Conservation (phyloP, 2,888 invertebrate genomes). For the Cyclophora punctaria region DNA sequence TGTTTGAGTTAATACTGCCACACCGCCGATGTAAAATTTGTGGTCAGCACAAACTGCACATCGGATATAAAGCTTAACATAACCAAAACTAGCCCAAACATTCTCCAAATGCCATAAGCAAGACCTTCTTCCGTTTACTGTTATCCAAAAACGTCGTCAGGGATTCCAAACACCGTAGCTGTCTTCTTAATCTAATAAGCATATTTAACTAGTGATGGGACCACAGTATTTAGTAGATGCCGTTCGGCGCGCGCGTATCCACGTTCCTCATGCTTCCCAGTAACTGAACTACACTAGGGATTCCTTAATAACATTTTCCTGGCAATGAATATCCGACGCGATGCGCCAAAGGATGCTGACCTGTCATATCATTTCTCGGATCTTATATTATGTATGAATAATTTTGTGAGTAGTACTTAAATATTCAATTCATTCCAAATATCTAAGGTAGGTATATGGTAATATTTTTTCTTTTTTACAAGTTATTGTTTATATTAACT, state of each 20-base stretch:
- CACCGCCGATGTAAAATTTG: too few species aligned
- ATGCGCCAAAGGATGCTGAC: slow-evolving; percentile 15
- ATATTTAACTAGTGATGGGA: background rate
- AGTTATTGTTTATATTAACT: background rate
- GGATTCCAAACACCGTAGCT: background rate
- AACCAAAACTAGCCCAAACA: too few species aligned
- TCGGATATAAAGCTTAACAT: too few species aligned
- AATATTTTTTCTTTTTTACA: background rate
- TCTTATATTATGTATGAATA: too few species aligned
- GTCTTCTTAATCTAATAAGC: background rate
- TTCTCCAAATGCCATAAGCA: background rate
- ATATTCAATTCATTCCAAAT: too few species aligned
- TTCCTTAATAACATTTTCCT: slow-evolving; percentile 27
- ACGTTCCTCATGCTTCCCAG: slow-evolving; percentile 17
- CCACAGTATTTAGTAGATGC: slow-evolving; percentile 2
- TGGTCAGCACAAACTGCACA: too few species aligned
- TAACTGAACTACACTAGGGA: slow-evolving; percentile 31
- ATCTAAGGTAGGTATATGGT: too few species aligned
- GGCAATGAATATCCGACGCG: slow-evolving; percentile 36
- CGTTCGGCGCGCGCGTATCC: too few species aligned
- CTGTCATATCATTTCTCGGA: slow-evolving; percentile 14
- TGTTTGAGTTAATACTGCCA: too few species aligned
- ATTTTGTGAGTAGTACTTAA: background rate
- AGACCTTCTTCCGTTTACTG: background rate
- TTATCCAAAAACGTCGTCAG: background rate